Base-by-base conservation (phyloP, 2,888 invertebrate species). In the Orthonychiurus folsomi region DNA sequence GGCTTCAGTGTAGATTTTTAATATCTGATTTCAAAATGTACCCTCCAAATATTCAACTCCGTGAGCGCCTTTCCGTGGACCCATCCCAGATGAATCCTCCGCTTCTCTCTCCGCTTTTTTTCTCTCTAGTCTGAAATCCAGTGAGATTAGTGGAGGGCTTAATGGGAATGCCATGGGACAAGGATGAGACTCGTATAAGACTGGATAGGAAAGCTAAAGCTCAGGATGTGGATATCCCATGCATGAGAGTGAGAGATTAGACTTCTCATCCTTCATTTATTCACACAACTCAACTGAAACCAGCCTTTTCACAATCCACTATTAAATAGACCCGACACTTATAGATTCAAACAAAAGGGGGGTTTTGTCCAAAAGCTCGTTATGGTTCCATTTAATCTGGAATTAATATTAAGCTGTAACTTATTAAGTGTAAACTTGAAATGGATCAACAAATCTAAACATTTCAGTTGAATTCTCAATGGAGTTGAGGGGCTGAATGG, bases 231-330 rank as follows among this genome's bases (percentile, higher is more conserved):
- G 37, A 37, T 9, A 37, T 9, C 9, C 15, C 5, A 37, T 37
- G 37, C 37, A 37, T 37, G 37, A 37, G 37, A 37, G 37, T 9
- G 5, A 37, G 37, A 37, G 37, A 37, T 37, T 37, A 37, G 15
- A 37, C 37, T 37, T 37, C 37, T 37, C 37, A 37, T 37, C 37
- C 37, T 37, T 37, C 37, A 37, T 37, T 37, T 37, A 37, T 37
- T 37, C 37, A 37, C 15, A 15, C 15, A 9, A 5, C 37, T 37
- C 37, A 37, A 37, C n/a, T n/a, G n/a, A n/a, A n/a, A n/a, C n/a
- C n/a, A n/a, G n/a, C n/a, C n/a, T n/a, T n/a, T n/a, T n/a, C n/a
- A n/a, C n/a, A n/a, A n/a, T n/a, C n/a, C n/a, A n/a, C 37, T 15
- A 37, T 37, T 37, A 37, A 37, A 37, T 37, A 15, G 37, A 15